These are phyloP conservation scores for Ophion costatus DNA, from an alignment of 2,888 invertebrate genomes.

Conservation along the genomic window DNA sequence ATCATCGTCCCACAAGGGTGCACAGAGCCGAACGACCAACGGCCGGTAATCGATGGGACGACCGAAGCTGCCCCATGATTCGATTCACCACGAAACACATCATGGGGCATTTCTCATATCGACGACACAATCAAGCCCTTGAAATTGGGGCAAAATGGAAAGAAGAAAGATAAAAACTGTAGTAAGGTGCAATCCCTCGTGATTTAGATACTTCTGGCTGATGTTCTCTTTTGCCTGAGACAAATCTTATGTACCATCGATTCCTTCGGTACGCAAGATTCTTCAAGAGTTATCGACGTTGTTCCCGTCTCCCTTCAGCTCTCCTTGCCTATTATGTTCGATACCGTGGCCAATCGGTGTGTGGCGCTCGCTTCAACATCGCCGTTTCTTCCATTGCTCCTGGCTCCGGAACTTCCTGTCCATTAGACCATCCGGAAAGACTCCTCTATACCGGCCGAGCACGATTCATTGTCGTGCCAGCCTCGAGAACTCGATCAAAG, in stretches of 20 bases:
- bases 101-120: slow-evolving; percentile 1
- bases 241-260: background rate
- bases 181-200: slow-evolving; percentile 23
- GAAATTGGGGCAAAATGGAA: background rate
- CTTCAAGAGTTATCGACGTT: slow-evolving; percentile 7
- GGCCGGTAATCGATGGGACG: slow-evolving; percentile 41
- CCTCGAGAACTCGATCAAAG: slow-evolving; percentile 13
- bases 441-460: slow-evolving; percentile 29
- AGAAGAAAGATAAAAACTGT: slow-evolving; percentile 1
- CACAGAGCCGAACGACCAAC: slow-evolving; percentile 14
- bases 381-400: slow-evolving; percentile 16
- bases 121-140: background rate
- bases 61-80: slow-evolving; percentile 49
- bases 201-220: slow-evolving; percentile 3
- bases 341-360: slow-evolving; percentile 32
- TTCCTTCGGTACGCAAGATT: background rate
- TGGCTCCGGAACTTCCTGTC: slow-evolving; percentile 52
- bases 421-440: slow-evolving; percentile 54
- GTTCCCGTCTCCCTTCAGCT: background rate
- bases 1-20: slow-evolving; percentile 7
- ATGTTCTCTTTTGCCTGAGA: background rate
- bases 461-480: slow-evolving; percentile 29
- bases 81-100: slow-evolving; percentile 36
- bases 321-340: slow-evolving; percentile 7
- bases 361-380: background rate